A percentile compares a stretch with the other conserved stretches of the same genome.
Conservation (phyloP, 1,140 invertebrate species). For the Saccostrea glomerata region DNA sequence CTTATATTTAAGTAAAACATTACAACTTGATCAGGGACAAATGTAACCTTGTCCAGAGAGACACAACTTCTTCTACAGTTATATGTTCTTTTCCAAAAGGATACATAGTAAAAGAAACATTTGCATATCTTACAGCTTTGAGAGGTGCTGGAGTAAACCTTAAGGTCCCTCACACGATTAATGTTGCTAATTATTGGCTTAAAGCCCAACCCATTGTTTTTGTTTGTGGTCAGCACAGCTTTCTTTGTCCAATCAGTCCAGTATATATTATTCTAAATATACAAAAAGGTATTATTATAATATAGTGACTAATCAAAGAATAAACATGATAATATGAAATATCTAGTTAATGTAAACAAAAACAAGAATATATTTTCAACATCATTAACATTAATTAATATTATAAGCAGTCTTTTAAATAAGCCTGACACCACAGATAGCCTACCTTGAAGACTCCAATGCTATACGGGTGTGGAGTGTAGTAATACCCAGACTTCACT, state of each 20-base stretch:
- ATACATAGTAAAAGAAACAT: too few species aligned
- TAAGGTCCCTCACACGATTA: slow-evolving; percentile 88
- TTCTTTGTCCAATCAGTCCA: slow-evolving; percentile 92
- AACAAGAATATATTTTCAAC: too few species aligned
- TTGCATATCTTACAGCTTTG: slow-evolving; percentile 64
- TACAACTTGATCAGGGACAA: background rate
- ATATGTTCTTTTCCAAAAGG: too few species aligned
- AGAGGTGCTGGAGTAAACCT: slow-evolving; percentile 84
- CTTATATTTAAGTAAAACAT: background rate
- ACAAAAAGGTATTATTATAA: background rate
- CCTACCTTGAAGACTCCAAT: slow-evolving; percentile 88
- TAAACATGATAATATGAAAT: too few species aligned
- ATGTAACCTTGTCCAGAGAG: background rate
- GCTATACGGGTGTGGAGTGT: slow-evolving; percentile 87
- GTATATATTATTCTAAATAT: slow-evolving; percentile 84
- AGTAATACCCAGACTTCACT: slow-evolving; percentile 47
- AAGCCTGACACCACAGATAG: too few species aligned
- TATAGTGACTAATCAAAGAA: too few species aligned
- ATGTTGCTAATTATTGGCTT: slow-evolving; percentile 82
- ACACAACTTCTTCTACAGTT: too few species aligned
- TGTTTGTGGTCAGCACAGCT: slow-evolving; percentile 88
- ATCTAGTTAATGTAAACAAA: too few species aligned
- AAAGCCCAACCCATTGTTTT: slow-evolving; percentile 85
- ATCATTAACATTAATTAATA: too few species aligned
- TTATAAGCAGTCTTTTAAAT: too few species aligned